Conservation (phyloP, 2,888 invertebrate genomes). For the Kuschelorhynchus macadamiae region DNA sequence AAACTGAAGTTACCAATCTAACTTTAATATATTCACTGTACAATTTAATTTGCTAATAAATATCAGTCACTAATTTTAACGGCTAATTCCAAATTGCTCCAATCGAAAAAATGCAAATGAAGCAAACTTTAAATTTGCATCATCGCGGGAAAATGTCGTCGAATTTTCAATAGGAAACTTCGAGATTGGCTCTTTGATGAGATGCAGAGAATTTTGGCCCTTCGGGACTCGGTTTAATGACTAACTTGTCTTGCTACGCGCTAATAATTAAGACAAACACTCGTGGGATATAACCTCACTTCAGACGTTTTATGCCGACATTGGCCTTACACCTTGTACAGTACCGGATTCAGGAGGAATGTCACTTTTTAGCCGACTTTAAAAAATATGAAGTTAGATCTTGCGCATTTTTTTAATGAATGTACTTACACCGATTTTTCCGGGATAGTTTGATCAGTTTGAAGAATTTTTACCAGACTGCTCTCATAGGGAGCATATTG, state of each 20-base stretch:
- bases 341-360: slow-evolving; percentile 26
- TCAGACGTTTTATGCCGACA: slow-evolving; percentile 52
- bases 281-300: slow-evolving; percentile 64
- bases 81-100: not conserved
- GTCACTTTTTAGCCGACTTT: too few relatives aligned
- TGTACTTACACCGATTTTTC: too few relatives aligned
- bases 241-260: slow-evolving; percentile 67
- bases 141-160: slow-evolving; percentile 33
- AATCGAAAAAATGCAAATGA: slow-evolving; percentile 34
- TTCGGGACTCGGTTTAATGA: slow-evolving; percentile 68
- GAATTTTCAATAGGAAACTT: slow-evolving; percentile 53
- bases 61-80: too few relatives aligned
- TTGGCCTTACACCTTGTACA: slow-evolving; percentile 49
- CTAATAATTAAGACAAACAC: slow-evolving; percentile 70
- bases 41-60: too few relatives aligned
- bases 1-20: too few relatives aligned
- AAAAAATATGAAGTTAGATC: too few relatives aligned
- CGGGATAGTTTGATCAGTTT: too few relatives aligned
- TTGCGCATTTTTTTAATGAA: too few relatives aligned
- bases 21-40: too few relatives aligned
- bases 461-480: too few relatives aligned
- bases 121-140: slow-evolving; percentile 39
- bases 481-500: too few relatives aligned
- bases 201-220: slow-evolving; percentile 66
- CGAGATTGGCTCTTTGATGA: slow-evolving; percentile 67